Evolutionary conservation across 1,140 invertebrate species (phyloP).

Genomic region (Holotrichia oblita): DNA sequence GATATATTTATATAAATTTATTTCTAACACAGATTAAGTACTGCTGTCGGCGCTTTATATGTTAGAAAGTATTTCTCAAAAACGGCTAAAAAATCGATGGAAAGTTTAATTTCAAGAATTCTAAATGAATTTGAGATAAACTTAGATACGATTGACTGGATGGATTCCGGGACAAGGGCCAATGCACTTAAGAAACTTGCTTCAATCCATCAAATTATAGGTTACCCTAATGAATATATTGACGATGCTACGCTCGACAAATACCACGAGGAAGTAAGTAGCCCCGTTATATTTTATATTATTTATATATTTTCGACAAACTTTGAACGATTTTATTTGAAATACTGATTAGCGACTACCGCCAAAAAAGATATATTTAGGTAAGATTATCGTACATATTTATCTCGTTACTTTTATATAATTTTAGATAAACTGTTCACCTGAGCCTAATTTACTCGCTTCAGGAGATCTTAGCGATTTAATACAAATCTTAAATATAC

Average conservation of each 20-base stretch:
- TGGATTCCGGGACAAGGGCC: constrained; percentile 69
- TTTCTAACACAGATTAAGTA: neutral
- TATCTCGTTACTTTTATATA: no score
- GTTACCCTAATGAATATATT: constrained; percentile 69
- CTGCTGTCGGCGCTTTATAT: constrained; percentile 67
- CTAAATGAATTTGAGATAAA: constrained; percentile 64
- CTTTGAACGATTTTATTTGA: no score
- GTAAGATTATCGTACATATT: no score
- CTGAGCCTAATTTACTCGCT: no score
- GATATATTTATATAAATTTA: neutral
- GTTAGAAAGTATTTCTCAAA: constrained; percentile 67
- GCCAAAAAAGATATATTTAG: no score
- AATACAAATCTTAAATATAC: no score
- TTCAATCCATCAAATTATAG: constrained; percentile 66
- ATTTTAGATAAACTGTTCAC: no score
- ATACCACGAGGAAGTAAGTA: constrained; percentile 57
- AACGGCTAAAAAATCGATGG: constrained; percentile 64
- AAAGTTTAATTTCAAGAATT: constrained; percentile 74
- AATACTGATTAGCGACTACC: no score
- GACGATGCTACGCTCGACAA: constrained; percentile 66
- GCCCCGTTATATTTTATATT: no score
- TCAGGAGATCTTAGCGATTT: no score
- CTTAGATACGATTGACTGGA: constrained; percentile 66
- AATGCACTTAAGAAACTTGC: constrained; percentile 67
- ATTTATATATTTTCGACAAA: no score